Base-by-base conservation (phyloP, 1,140 invertebrate species). In the Aradophagus sp. region DNA sequence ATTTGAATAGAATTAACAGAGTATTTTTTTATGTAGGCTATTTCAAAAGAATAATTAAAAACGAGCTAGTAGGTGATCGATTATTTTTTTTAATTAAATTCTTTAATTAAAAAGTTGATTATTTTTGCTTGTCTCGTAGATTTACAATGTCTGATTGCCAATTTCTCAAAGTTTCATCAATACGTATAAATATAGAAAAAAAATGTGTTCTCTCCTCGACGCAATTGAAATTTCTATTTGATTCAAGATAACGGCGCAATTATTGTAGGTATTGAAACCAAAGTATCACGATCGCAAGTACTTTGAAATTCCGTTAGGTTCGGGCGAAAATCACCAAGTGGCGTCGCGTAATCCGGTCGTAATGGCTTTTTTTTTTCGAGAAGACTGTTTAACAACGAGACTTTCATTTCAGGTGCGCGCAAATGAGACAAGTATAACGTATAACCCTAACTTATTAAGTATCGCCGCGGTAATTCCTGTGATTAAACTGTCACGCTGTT, bases 401-500 rank as follows among this genome's bases (percentile, higher is more conserved):
- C 55, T 61, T 34, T 59, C 26, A 68, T 68, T n/a, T 59, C 41
- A 59, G 29, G 55, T 23, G 29, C 26, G 61, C 20, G 55, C 63
- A 67, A 59, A 67, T 67, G 45, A 59, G 47, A 53, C 53, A 23
- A 47, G 53, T 31, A n/a, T n/a, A 52, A 67, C 45, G 19, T 34
- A 67, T 59, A 67, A 59, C 39, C 47, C 5, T 41, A 59, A 48
- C 42, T 59, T 48, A 48, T 45, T 47, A 59, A 47, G 56, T 41
- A 61, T 42, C 42, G 42, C 56, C 41, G 19, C 7, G 29, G 47
- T 39, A 53, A 53, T 52, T 58, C 53, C 63, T 31, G 41, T 59
- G 63, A 67, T 67, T 67, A 67, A 67, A 47, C 53, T 59, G 65
- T 61, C 65, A 53, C 29, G 39, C 48, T 69, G 65, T 61, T 61